Percentiles rank a stretch among this genome's conserved stretches.
These are phyloP conservation scores for Cheilosia impressa DNA, from an alignment of 2,888 invertebrate species.

Conservation along the genomic window DNA sequence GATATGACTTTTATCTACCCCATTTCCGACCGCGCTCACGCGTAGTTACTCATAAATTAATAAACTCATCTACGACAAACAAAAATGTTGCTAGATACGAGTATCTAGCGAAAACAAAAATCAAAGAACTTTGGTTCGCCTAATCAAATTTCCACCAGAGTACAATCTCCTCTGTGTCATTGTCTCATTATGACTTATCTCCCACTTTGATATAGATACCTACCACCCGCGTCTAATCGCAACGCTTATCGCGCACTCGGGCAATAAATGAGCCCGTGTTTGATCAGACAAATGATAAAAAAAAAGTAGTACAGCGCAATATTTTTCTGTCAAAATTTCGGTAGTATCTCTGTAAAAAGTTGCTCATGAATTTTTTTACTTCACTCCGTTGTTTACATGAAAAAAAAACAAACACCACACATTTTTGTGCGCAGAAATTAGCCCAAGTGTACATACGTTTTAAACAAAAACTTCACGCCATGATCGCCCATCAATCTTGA, in stretches of 20 bases:
- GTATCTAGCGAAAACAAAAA: too few species aligned
- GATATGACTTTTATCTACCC: too few species aligned
- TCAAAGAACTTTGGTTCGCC: too few species aligned
- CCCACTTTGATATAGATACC: not conserved
- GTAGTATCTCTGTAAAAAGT: not conserved
- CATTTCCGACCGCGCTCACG: too few species aligned
- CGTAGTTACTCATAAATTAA: too few species aligned
- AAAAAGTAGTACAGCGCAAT: not conserved
- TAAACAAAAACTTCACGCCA: not conserved
- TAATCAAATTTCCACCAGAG: not conserved
- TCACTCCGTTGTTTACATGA: too few species aligned
- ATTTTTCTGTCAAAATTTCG: not conserved
- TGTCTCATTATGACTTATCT: constrained; percentile 11
- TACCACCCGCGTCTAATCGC: constrained; percentile 20
- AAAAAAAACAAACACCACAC: too few species aligned
- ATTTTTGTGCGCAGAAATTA: too few species aligned
- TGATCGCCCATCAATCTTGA: constrained; percentile 5
- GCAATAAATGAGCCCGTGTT: constrained; percentile 21
- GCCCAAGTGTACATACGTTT: not conserved
- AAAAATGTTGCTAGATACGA: too few species aligned
- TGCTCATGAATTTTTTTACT: not conserved
- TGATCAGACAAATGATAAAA: constrained; percentile 34
- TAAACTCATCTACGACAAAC: too few species aligned
- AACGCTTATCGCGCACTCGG: constrained; percentile 42
- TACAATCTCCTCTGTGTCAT: not conserved